Evolutionary conservation across 2,888 invertebrate genomes (phyloP), one percentile per base, ranked within the genome.

Genomic region (Himalopsyche tibetana): DNA sequence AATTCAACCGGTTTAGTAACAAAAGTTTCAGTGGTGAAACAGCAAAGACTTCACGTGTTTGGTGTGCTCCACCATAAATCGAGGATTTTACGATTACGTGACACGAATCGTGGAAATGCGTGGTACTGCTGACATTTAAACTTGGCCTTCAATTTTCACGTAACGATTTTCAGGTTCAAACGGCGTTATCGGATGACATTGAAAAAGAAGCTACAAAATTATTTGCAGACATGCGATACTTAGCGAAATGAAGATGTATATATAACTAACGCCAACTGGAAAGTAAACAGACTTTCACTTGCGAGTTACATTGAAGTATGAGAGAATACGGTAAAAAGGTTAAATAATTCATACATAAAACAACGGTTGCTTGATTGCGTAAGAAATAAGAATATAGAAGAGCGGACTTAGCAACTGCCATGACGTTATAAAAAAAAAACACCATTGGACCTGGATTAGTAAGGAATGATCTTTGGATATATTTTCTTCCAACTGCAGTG

Each of bases 161-260:
- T 9, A 36, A 5, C 19, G 74, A 74, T 74, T 74, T 74, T 74
- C 74, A 74, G 74, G 74, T 74, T 74, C 74, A 74, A 74, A 36
- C 74, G 19, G 74, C 36, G 38, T 36, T 38, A 74, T 36, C 74
- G 36, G 38, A 74, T 74, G 74, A 38, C 74, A 74, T 74, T 74
- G 74, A 74, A 74, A 74, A 74, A 69, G 69, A 74, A 74, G 74
- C 74, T 6, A 15, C 74, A 63, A 63, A 74, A 74, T 38, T 74
- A 74, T 19, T 74, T 74, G 9, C 74, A 74, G 38, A 74, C 74
- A 74, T 38, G 74, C 74, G 74, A 74, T 74, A 36, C 74, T 36
- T 74, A 15, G 74, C 36, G 74, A 74, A 38, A 74, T 74, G 36
- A 36, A 15, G 38, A 28, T 9, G 74, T 74, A 15, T 28, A 28